Percentiles rank a stretch among this genome's conserved stretches.
phyloP scores from a whole-genome alignment of 2,113 vertebrate genomes.

The Ardeotis arabs region DNA sequence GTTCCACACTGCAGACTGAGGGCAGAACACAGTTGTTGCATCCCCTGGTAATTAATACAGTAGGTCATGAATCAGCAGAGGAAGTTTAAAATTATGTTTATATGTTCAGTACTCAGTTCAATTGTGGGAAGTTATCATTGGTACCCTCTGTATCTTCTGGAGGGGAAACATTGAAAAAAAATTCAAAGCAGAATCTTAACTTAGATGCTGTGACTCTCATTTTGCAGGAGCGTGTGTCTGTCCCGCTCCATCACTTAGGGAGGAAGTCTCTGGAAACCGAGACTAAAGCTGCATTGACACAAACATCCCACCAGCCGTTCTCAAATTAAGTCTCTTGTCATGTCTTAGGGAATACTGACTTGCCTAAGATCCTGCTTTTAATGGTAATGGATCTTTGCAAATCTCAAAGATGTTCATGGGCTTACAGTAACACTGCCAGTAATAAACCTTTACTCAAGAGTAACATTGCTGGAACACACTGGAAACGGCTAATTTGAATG shows the following conservation, averaged over 20 bases:
- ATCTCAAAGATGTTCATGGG: neutral
- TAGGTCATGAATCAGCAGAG: neutral
- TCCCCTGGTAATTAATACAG: neutral
- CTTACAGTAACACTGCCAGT: neutral
- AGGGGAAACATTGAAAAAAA: neutral
- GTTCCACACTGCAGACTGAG: neutral
- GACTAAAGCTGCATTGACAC: accelerated
- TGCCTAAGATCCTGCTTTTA: neutral
- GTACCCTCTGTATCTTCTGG: neutral
- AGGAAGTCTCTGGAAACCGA: neutral
- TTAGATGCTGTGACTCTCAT: neutral
- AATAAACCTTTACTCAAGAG: neutral
- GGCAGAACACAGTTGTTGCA: neutral
- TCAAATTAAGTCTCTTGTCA: neutral
- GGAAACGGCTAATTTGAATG: neutral
- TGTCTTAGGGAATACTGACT: neutral
- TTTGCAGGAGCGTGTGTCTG: neutral
- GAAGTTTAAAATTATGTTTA: neutral
- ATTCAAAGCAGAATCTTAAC: neutral
- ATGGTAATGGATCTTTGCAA: neutral
- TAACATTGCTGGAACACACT: neutral
- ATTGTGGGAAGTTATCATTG: neutral
- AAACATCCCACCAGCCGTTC: neutral
- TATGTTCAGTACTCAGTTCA: neutral
- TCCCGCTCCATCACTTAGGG: neutral